These are phyloP conservation scores for Vireo griseus DNA, from an alignment of 2,797 vertebrate species.

Conservation along the genomic window DNA sequence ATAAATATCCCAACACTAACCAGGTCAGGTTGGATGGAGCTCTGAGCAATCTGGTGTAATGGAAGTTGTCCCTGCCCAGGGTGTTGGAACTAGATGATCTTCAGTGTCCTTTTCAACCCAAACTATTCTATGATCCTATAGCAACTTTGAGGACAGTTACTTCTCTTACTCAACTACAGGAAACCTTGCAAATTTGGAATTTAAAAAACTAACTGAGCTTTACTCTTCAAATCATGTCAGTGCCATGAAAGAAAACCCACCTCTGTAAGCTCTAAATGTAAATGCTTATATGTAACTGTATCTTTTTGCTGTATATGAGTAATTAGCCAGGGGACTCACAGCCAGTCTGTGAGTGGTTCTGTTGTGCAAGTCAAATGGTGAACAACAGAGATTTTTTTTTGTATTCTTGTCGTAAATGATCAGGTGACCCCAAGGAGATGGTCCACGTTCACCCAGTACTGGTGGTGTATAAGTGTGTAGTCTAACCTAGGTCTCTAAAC, in stretches of 20 bases:
- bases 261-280: not conserved
- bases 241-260: rapidly evolving
- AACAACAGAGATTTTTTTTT: not conserved
- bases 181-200: not conserved
- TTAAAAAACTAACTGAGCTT: not conserved
- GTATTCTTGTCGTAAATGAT: not conserved
- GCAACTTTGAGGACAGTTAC: not conserved
- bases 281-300: not conserved
- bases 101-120: not conserved
- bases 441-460: not conserved
- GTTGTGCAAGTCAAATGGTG: not conserved
- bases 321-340: not conserved
- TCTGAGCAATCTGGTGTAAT: not conserved
- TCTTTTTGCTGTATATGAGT: not conserved
- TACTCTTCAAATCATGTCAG: not conserved
- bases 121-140: not conserved
- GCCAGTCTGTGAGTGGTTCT: not conserved
- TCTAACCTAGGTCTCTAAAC: not conserved
- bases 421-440: not conserved
- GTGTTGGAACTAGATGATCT: not conserved
- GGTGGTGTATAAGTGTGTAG: too few species aligned
- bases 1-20: not conserved
- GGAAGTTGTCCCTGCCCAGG: not conserved
- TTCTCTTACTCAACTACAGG: not conserved
- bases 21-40: not conserved